Evolutionary conservation across 1,140 invertebrate species (phyloP).

Genomic region (Lepidostoma basale): DNA sequence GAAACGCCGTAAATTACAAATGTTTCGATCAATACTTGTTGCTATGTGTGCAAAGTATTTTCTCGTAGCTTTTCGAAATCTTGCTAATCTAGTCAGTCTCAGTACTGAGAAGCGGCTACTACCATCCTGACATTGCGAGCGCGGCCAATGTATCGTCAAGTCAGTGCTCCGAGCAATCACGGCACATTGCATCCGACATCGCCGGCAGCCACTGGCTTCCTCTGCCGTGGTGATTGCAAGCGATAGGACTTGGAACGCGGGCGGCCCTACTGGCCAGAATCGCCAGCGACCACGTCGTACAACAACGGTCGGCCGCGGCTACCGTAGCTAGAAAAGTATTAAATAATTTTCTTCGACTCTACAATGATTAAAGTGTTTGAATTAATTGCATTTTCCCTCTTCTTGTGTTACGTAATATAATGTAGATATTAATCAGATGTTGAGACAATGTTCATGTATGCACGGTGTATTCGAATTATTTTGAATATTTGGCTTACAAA

Average conservation of each 20-base stretch:
- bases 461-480: constrained; percentile 16
- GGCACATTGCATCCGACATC: too few relatives aligned
- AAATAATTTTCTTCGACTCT: background rate
- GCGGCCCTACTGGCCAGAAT: too few relatives aligned
- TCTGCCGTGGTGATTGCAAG: background rate
- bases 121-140: too few relatives aligned
- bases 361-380: background rate
- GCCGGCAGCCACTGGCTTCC: too few relatives aligned
- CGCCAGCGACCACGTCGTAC: background rate
- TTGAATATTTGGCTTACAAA: constrained; percentile 3
- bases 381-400: background rate
- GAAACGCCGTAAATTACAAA: too few relatives aligned
- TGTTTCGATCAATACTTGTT: background rate
- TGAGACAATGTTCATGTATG: constrained; percentile 18
- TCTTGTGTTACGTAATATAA: constrained; percentile 15
- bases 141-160: too few relatives aligned
- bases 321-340: constrained; percentile 13
- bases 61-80: background rate
- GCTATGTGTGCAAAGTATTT: background rate
- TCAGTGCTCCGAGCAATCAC: too few relatives aligned
- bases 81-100: too few relatives aligned
- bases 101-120: too few relatives aligned
- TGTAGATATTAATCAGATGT: background rate
- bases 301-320: background rate
- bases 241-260: background rate